phyloP scores from a whole-genome alignment of 2,113 vertebrate species.

The Gila orcuttii region DNA sequence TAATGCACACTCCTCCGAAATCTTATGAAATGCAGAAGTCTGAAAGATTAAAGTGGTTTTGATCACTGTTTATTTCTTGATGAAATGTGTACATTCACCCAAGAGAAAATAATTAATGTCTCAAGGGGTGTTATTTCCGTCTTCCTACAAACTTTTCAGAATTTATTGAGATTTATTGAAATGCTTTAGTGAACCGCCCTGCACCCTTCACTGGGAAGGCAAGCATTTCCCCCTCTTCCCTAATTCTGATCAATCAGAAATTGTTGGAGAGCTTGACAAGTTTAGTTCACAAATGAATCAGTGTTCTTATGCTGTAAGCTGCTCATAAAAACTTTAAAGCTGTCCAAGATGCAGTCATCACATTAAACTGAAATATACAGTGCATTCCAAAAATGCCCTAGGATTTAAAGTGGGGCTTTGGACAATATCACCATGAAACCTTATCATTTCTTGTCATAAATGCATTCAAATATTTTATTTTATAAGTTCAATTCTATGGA shows the following conservation, averaged over 20 bases:
- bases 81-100: constrained; percentile 16
- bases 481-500: too few species aligned
- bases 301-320: background rate
- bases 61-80: constrained; percentile 25
- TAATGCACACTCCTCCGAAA: constrained; percentile 12
- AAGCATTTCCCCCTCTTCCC: background rate
- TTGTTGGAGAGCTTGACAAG: background rate
- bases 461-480: background rate
- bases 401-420: background rate
- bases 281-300: constrained; percentile 5
- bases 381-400: background rate
- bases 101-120: background rate
- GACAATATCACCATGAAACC: background rate
- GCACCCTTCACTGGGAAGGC: background rate
- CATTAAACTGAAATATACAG: background rate
- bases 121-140: constrained; percentile 7
- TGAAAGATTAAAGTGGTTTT: constrained; percentile 40
- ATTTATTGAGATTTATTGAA: background rate
- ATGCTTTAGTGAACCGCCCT: background rate
- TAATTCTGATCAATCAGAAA: constrained; percentile 8
- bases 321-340: background rate
- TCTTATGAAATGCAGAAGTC: constrained; percentile 4
- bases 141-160: background rate
- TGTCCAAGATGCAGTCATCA: background rate
- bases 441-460: background rate